phyloP scores from a whole-genome alignment of 2,888 invertebrate genomes.

The Gortyna flavago region DNA sequence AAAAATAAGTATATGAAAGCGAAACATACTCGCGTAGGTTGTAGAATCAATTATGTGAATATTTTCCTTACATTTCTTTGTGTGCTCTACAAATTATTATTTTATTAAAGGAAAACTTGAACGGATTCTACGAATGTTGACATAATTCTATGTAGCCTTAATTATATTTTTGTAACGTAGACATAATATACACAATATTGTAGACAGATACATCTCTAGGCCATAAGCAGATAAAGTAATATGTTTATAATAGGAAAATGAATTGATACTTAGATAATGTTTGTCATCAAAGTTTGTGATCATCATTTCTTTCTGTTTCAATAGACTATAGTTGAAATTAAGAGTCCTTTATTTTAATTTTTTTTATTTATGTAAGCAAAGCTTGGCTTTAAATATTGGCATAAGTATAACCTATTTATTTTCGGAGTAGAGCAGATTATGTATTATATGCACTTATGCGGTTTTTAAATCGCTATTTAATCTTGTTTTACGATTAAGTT shows the following conservation, averaged over 20 bases:
- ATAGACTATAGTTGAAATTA: background rate
- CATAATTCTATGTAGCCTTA: background rate
- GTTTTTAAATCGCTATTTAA: slow-evolving; percentile 32
- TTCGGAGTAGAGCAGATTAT: slow-evolving; percentile 6
- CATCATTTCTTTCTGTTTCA: background rate
- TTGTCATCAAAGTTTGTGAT: background rate
- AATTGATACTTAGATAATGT: background rate
- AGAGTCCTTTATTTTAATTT: background rate
- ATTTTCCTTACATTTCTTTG: slow-evolving; percentile 16
- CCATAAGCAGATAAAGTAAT: background rate
- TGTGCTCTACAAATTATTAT: slow-evolving; percentile 16
- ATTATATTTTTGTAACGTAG: slow-evolving; percentile 11
- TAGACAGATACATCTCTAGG: background rate
- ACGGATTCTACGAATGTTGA: slow-evolving; percentile 1
- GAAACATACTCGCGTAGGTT: slow-evolving; percentile 13
- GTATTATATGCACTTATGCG: background rate
- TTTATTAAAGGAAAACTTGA: slow-evolving; percentile 11
- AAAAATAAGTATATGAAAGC: slow-evolving; percentile 18
- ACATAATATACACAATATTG: background rate
- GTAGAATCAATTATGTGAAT: slow-evolving; percentile 18
- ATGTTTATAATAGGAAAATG: background rate
- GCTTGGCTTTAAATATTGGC: slow-evolving; percentile 5
- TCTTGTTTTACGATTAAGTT: slow-evolving; percentile 37
- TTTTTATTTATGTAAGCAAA: background rate
- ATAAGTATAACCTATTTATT: slow-evolving; percentile 13